phyloP scores from a whole-genome alignment of 2,888 invertebrate genomes.

The Amblyteles armatorius region DNA sequence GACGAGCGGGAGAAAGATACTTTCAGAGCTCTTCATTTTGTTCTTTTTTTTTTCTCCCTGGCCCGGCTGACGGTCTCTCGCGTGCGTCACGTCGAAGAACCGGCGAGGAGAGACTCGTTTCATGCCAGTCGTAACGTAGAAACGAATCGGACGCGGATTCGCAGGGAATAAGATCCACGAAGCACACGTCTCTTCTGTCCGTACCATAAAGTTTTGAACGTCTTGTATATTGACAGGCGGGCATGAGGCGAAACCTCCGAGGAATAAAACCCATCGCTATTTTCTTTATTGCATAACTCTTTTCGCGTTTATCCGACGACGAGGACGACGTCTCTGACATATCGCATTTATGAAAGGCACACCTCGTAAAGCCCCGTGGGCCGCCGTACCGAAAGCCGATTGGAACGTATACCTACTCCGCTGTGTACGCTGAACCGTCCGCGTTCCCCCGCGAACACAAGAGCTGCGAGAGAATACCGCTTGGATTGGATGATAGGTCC shows the following conservation, averaged over 20 bases:
- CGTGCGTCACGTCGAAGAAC: not conserved
- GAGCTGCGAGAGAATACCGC: conserved; percentile 47
- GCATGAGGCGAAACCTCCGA: conserved; percentile 18
- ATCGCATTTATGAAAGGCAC: conserved; percentile 75
- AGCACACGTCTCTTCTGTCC: conserved; percentile 16
- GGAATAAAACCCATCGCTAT: conserved; percentile 53
- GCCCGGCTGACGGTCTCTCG: not conserved
- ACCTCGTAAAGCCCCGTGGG: conserved; percentile 69
- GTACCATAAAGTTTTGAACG: conserved; percentile 36
- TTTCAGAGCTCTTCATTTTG: not conserved
- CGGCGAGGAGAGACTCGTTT: conserved; percentile 17
- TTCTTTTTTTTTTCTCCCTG: not conserved
- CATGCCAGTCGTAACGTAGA: conserved; percentile 2
- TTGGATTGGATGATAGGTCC: conserved; percentile 54
- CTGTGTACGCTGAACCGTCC: conserved; percentile 6
- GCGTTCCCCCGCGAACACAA: conserved; percentile 41
- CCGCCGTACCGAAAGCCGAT: conserved; percentile 69
- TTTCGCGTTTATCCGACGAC: conserved; percentile 62
- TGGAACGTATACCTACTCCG: conserved; percentile 36
- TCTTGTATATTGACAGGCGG: conserved; percentile 51
- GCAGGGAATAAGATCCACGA: conserved; percentile 9
- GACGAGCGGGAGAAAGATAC: conserved; percentile 8
- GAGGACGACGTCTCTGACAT: conserved; percentile 68
- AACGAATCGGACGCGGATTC: conserved; percentile 13
- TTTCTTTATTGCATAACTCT: conserved; percentile 65